Conservation (phyloP, 2,797 vertebrate species). For the Spinus olivaceus region DNA sequence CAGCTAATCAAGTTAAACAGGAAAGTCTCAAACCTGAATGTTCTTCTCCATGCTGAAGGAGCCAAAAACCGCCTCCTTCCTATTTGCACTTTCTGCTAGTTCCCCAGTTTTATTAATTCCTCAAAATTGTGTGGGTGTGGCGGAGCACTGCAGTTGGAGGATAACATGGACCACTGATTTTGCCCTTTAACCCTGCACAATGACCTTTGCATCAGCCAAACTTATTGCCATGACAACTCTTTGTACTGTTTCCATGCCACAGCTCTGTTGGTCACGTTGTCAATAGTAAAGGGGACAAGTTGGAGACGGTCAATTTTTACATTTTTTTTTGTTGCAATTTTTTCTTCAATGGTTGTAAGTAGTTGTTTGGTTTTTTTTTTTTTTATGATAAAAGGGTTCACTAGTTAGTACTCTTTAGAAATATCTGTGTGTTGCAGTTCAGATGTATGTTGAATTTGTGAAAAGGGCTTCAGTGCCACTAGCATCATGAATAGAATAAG, state of each 20-base stretch:
- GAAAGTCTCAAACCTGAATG: constrained; percentile 74
- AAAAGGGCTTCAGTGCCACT: constrained; percentile 82
- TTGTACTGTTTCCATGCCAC: constrained; percentile 83
- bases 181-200: constrained; percentile 82
- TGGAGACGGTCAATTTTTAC: constrained; percentile 85
- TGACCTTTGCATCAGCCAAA: constrained; percentile 84
- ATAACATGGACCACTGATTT: constrained; percentile 79
- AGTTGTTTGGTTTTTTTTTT: constrained; percentile 43
- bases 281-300: constrained; percentile 83
- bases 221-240: constrained; percentile 84
- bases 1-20: constrained; percentile 69
- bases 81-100: constrained; percentile 88
- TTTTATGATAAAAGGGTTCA: constrained; percentile 83
- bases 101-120: constrained; percentile 73
- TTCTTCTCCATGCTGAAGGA: constrained; percentile 77
- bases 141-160: constrained; percentile 77
- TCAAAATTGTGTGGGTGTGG: constrained; percentile 78
- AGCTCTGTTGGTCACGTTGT: constrained; percentile 82
- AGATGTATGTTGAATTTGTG: constrained; percentile 85
- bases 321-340: constrained; percentile 79
- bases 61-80: constrained; percentile 79
- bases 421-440: constrained; percentile 85
- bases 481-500: constrained; percentile 70
- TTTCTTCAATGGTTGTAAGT: constrained; percentile 82
- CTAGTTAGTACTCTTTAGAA: constrained; percentile 84